phyloP scores from a whole-genome alignment of 2,113 vertebrate genomes.

The Nothocercus julius region DNA sequence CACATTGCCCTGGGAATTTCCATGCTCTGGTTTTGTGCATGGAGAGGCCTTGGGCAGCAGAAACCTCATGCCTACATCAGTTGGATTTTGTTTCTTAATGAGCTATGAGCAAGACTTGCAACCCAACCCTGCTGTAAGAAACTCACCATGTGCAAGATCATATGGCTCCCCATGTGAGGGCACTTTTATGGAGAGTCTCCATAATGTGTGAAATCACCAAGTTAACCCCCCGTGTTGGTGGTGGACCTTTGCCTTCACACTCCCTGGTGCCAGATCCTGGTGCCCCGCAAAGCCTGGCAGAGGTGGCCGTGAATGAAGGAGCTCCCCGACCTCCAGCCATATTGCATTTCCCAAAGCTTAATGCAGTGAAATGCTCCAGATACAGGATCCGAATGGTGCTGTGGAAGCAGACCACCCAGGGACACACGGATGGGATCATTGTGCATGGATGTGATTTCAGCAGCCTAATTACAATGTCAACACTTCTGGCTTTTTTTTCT shows the following conservation, averaged over 20 bases:
- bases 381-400: background rate
- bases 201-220: background rate
- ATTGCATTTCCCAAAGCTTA: background rate
- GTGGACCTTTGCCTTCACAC: background rate
- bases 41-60: background rate
- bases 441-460: background rate
- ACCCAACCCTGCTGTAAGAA: background rate
- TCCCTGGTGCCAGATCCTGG: background rate
- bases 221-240: background rate
- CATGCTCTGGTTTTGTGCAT: background rate
- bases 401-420: constrained; percentile 15
- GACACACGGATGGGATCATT: background rate
- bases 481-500: background rate
- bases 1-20: constrained; percentile 16
- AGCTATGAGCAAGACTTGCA: background rate
- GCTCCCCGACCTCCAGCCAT: background rate
- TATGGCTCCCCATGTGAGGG: background rate
- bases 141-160: background rate
- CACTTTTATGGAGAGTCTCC: background rate
- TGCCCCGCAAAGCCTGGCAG: background rate
- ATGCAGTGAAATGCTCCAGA: background rate
- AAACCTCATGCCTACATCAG: background rate
- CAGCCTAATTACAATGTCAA: background rate
- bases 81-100: background rate
- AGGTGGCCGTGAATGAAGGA: background rate